These are phyloP conservation scores for Heliconius aoede DNA, from an alignment of 2,888 invertebrate species.

Conservation along the genomic window DNA sequence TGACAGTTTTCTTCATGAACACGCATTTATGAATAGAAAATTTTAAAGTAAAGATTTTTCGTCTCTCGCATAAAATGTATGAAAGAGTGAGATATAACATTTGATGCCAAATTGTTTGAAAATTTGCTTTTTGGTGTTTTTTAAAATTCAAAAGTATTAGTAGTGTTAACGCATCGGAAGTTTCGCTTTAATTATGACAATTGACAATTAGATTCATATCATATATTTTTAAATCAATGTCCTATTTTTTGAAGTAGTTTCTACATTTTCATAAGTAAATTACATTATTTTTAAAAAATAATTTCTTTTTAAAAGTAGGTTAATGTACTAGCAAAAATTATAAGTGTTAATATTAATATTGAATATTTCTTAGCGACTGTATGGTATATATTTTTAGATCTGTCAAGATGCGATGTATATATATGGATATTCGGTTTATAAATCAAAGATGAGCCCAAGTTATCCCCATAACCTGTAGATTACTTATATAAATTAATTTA, in stretches of 20 bases:
- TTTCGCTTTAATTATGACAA: slow-evolving; percentile 32
- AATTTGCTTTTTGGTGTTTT: slow-evolving; percentile 38
- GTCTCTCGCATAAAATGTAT: slow-evolving; percentile 24
- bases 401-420: not conserved
- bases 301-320: not conserved
- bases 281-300: not conserved
- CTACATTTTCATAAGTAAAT: slow-evolving; percentile 9
- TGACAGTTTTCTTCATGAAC: slow-evolving; percentile 31
- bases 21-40: slow-evolving; percentile 38
- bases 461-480: no score
- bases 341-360: slow-evolving; percentile 16
- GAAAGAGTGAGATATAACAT: slow-evolving; percentile 41
- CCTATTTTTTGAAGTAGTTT: slow-evolving; percentile 28
- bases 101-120: slow-evolving; percentile 44
- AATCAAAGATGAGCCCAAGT: not conserved
- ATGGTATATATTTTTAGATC: slow-evolving; percentile 2
- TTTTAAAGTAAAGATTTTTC: slow-evolving; percentile 23
- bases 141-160: slow-evolving; percentile 41
- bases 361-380: not conserved
- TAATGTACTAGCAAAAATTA: slow-evolving; percentile 3
- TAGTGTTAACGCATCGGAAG: slow-evolving; percentile 30
- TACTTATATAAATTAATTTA: no score
- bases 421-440: not conserved
- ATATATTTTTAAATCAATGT: slow-evolving; percentile 23
- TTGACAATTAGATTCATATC: slow-evolving; percentile 29